Evolutionary conservation across 2,797 vertebrate species (phyloP), one percentile per base, ranked within the genome.

Genomic region (Alosa sapidissima): DNA sequence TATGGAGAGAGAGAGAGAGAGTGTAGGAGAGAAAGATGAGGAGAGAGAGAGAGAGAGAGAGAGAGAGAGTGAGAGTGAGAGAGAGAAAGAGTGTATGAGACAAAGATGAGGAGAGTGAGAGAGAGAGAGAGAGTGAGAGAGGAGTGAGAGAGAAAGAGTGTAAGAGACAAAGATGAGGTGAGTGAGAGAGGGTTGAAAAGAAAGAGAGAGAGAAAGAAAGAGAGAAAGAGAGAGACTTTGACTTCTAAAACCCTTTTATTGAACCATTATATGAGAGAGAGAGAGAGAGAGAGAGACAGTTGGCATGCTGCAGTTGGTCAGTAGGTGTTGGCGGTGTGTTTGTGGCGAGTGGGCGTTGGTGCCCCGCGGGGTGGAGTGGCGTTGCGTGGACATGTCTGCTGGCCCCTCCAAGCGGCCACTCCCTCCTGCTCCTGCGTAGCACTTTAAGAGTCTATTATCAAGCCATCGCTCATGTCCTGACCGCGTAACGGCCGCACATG

Each of bases 151-250:
- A 1, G 45, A 84, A 85, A 84, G 82, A 82, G 87, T 86, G 84
- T 89, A 87, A 89, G 87, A 68, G 90, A 88, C 87, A 85, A 87
- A 36, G 11, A 72, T 6, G 36, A 10, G 36, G 11, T 36, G 13
- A 41, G 10, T 3, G 28, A 33, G 33, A 11, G 33, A 36, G 19
- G 9, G 9, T 14, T 10, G 28, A 24, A 33, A 9, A 24, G n/a
- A 62, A 5, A 75, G 68, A 36, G 4, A 75, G 5, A 41, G 36
- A 36, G 68, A 75, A 16, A 36, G 33, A 36, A 5, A 75, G 33
- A 75, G 33, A 45, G 14, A 68, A 1, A 21, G 55, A 58, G 21
- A 58, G 55, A 58, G 55, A 58, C 14, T 41, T 41, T 41, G 41
- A 41, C 41, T 41, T 41, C 2, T 41, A 41, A 41, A 41, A 4